Evolutionary conservation across 1,140 invertebrate genomes (phyloP).

Genomic region (Hylyphantes graminicola): DNA sequence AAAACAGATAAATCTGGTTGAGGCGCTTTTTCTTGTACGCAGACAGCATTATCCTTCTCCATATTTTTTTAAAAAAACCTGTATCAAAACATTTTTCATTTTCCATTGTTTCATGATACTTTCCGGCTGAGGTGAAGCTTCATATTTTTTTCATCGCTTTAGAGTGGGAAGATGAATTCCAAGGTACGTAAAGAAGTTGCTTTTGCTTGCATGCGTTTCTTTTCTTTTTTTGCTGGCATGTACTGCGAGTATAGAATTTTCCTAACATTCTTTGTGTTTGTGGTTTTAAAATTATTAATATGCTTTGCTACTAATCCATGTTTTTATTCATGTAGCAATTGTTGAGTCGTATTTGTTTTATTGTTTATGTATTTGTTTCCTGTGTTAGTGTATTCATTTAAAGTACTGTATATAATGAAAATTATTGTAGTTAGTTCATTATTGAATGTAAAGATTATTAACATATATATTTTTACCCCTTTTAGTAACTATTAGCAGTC

Average conservation of each 20-base stretch:
- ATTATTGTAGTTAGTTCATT: too few species aligned
- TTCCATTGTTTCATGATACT: constrained; percentile 59
- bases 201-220: constrained; percentile 51
- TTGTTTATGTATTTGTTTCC: not conserved
- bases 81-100: constrained; percentile 52
- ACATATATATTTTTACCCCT: too few species aligned
- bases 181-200: constrained; percentile 83
- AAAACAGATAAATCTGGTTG: too few species aligned
- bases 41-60: not conserved
- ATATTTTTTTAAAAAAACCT: constrained; percentile 28
- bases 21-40: too few species aligned
- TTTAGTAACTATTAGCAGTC: too few species aligned
- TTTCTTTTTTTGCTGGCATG: constrained; percentile 51
- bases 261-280: not conserved
- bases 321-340: constrained; percentile 35
- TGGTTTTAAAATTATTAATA: constrained; percentile 5
- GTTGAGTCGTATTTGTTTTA: not conserved
- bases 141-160: constrained; percentile 73
- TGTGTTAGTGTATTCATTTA: not conserved
- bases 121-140: constrained; percentile 50
- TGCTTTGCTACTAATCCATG: constrained; percentile 24
- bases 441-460: too few species aligned
- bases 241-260: constrained; percentile 52
- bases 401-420: too few species aligned
- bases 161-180: constrained; percentile 99